Evolutionary conservation across 2,113 vertebrate genomes (phyloP), one percentile per base, ranked within the genome.

Genomic region (Argyrosomus japonicus): DNA sequence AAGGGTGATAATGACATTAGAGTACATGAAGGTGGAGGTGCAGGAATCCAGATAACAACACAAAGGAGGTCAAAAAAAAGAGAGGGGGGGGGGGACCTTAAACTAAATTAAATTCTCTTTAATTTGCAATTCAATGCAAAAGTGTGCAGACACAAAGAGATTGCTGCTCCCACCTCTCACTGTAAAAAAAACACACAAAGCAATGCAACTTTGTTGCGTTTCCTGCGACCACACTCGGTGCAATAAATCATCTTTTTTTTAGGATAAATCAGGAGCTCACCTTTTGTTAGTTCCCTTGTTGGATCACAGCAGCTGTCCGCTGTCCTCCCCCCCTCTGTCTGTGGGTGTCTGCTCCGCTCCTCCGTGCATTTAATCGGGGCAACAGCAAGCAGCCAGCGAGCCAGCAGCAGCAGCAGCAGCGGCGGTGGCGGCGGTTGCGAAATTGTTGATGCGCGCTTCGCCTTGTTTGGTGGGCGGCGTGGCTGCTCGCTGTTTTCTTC

Each of bases 101-200:
- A 40, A 40, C 36, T 40, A 40, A 40, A 40, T 40, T 8, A 40
- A 40, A 40, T 40, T 1, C 7, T 40, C 36, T 40, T 40, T 40
- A 36, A 40, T 40, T 40, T 40, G 0, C 36, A 40, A 11, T 29
- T 2, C 2, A 67, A 19, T 14, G 63, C 61, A 25, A 57, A 84
- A 83, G 88, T 86, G 60, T 70, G 82, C 72, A 71, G 76, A 85
- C 88, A 85, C 88, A 84, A 78, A 88, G 29, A 23, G 79, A 82
- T 9, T 51, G 84, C 84, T 62, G 83, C 70, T 70, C 15, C 65
- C n/a, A 51, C 36, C 56, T 73, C 27, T 36, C 68, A 17, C 43
- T 1, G 19, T 17, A 23, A 53, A 45, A 14, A 47, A 47, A 47
- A 47, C 45, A 12, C 45, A 12, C 81, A 79, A 73, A 79, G 51